phyloP scores from a whole-genome alignment of 2,888 invertebrate species.

The Xestia xanthographa region DNA sequence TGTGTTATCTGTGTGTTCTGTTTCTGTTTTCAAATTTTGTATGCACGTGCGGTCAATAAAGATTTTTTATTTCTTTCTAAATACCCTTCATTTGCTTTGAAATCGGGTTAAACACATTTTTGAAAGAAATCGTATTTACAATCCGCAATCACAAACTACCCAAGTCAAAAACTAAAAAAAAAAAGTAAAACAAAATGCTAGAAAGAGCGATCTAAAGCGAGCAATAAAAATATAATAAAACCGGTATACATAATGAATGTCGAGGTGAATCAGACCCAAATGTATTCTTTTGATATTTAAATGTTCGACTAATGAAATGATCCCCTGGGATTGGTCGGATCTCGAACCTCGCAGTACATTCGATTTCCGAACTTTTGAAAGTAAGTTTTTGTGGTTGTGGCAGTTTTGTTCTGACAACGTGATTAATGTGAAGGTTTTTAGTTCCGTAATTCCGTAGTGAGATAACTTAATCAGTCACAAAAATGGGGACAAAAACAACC shows the following conservation, averaged over 20 bases:
- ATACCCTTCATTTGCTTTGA: background rate
- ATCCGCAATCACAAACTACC: conserved; percentile 22
- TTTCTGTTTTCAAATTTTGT: too few species aligned
- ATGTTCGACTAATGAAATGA: conserved; percentile 83
- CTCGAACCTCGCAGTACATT: conserved; percentile 52
- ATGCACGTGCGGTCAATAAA: too few species aligned
- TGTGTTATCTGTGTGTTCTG: too few species aligned
- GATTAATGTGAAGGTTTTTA: conserved; percentile 38
- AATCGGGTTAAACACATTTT: background rate
- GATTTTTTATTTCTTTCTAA: background rate
- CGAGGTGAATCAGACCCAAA: conserved; percentile 73
- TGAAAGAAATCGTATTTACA: background rate
- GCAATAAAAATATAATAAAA: conserved; percentile 69
- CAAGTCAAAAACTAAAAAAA: conserved; percentile 22
- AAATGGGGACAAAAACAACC: background rate
- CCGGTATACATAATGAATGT: conserved; percentile 70
- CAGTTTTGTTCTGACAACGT: conserved; percentile 49
- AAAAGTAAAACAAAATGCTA: conserved; percentile 42
- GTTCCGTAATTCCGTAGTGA: background rate
- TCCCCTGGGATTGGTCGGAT: conserved; percentile 67
- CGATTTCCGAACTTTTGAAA: conserved; percentile 58
- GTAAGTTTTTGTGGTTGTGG: conserved; percentile 49
- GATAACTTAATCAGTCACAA: background rate
- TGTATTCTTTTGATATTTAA: conserved; percentile 87
- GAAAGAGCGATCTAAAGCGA: conserved; percentile 39